Evolutionary conservation across 2,113 vertebrate genomes (phyloP), one percentile per base, ranked within the genome.

Genomic region (Aphyosemion australe): DNA sequence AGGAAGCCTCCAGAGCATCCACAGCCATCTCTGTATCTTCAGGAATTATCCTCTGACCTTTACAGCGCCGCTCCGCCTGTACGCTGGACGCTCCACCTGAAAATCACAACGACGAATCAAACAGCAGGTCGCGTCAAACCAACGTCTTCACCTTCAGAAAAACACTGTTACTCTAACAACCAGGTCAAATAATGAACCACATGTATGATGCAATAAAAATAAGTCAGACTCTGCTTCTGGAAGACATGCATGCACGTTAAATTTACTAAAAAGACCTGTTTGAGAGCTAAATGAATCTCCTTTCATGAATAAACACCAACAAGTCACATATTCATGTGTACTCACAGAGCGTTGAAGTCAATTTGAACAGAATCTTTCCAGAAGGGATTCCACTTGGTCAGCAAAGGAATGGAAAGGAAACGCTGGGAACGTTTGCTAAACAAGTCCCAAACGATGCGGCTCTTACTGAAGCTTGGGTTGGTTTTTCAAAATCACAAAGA

Each of bases 271-370:
- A 55, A 1, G 31, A 0, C 26, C 13, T 70, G 1, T 41, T n/a
- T n/a, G n/a, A 37, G 14, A 54, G 12, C 15, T 16, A 34, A 2
- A 16, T 14, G 14, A n/a, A 45, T 8, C 6, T 46, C 7, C 2
- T 21, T 57, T 63, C 5, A 3, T 18, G 18, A 19, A 72, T 47
- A 78, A 54, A 39, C 48, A 54, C 18, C 14, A 8, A 50, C 12
- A 41, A 34, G 45, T 7, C 18, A 26, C 26, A 26, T 26, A 5
- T 26, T 26, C 26, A 26, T 42, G n/a, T 52, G 79, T 86, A 90
- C 80, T 90, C 82, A 87, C 88, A 84, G 83, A 79, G 54, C 7
- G 78, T 73, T 8, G 76, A 52, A 12, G 84, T 52, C 70, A 79
- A 81, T 32, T 12, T 10, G 37, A 39, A 80, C 58, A 83, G n/a